Base-by-base conservation (phyloP, 2,797 vertebrate genomes). In the Peromyscus eremicus region DNA sequence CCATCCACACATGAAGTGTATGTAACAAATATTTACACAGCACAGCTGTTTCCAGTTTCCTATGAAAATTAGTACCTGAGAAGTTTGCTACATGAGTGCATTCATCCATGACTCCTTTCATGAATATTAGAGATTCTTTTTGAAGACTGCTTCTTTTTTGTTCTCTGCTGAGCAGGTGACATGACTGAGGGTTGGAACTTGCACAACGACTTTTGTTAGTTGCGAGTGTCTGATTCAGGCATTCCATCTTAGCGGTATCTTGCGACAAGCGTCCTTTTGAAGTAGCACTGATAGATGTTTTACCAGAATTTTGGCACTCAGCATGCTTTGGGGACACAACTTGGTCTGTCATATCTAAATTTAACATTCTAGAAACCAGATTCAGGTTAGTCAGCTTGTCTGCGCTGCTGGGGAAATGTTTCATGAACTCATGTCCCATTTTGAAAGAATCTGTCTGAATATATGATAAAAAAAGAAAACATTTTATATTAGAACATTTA, bases 61-160 rank as follows among this genome's bases (percentile, higher is more conserved):
- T 52, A 13, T 46, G 91, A 93, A 94, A 98, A 95, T 81, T 66
- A 96, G n/a, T 98, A 99, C 99, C 99, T 98, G 99, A 99, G 98
- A 99, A 99, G 98, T 99, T 99, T 95, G 99, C 99, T 97, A 99
- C 99, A 76, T 99, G 99, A 55, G 99, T 99, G 97, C 99, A 99
- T 98, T 99, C 99, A 80, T 99, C 99, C 99, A 99, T 99, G 81
- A 99, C 99, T n/a, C 99, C 99, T 98, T 99, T 99, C 99, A 99
- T 99, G 98, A 99, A 99, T 97, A 99, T 98, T 75, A 99, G 98
- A 0, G 99, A 99, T 98, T 99, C 99, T 94, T 96, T 98, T 93
- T 99, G 99, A 76, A 99, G 98, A n/a, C 98, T 98, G 37, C 98
- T 98, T 77, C 77, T 98, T 95, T 97, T 98, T 43, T 95, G 97